phyloP scores from a whole-genome alignment of 2,797 vertebrate species.

The Oreonectes daqikongensis region DNA sequence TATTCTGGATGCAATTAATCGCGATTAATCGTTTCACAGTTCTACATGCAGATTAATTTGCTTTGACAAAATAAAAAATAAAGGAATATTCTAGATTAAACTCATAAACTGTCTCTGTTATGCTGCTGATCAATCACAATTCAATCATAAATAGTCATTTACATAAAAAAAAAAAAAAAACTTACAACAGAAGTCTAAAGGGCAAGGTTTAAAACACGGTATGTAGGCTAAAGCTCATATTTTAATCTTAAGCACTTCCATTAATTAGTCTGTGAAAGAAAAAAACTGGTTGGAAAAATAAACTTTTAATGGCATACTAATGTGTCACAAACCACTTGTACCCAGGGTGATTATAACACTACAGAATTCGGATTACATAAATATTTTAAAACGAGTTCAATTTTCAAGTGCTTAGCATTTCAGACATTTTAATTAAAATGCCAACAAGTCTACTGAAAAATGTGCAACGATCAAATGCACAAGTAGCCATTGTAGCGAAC shows the following conservation, averaged over 20 bases:
- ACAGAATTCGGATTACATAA: neutral
- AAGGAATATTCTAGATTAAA: neutral
- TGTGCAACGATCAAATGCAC: neutral
- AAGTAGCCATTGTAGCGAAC: neutral
- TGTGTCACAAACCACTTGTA: neutral
- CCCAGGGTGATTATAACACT: neutral
- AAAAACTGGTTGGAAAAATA: neutral
- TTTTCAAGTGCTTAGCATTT: neutral
- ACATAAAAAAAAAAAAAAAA: neutral
- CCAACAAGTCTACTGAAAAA: neutral
- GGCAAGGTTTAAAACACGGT: too few relatives aligned
- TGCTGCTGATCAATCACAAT: neutral
- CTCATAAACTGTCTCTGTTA: neutral
- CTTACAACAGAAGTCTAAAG: neutral
- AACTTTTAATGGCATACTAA: neutral
- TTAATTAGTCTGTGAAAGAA: neutral
- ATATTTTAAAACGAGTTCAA: neutral
- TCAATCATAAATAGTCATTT: neutral
- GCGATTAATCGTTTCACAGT: too few relatives aligned
- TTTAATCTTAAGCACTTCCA: neutral
- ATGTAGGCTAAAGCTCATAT: neutral
- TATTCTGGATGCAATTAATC: too few relatives aligned
- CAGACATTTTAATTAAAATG: neutral
- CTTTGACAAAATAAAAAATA: too few relatives aligned
- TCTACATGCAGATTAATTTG: too few relatives aligned